Conservation (phyloP, 2,113 vertebrate genomes). For the Clinocottus analis region DNA sequence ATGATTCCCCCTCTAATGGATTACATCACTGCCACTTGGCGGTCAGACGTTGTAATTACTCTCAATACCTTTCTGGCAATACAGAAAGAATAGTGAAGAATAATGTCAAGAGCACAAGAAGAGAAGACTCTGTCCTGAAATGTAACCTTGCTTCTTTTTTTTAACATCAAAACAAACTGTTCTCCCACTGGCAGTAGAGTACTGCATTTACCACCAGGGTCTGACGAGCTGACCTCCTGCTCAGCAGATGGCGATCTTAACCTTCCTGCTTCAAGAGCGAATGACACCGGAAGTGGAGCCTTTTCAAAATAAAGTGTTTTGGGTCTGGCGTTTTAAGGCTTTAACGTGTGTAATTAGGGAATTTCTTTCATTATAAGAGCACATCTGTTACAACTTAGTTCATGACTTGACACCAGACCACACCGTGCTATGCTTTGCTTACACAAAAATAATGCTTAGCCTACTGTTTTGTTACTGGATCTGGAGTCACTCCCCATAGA, state of each 20-base stretch:
- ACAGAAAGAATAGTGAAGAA: not conserved
- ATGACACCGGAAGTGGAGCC: not conserved
- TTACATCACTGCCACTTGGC: slow-evolving; percentile 47
- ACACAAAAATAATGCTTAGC: not conserved
- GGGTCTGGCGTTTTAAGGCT: not conserved
- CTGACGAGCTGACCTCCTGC: not conserved
- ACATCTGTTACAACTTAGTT: not conserved
- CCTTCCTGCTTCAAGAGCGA: not conserved
- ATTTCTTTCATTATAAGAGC: not conserved
- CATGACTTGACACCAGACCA: not conserved
- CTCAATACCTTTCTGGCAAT: not conserved
- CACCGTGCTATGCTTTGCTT: not conserved
- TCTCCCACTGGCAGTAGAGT: not conserved
- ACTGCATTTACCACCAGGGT: not conserved
- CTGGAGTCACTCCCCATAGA: not conserved
- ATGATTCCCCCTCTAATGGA: not conserved
- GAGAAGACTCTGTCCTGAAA: not conserved
- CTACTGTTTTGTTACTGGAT: not conserved
- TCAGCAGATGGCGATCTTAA: slow-evolving; percentile 36
- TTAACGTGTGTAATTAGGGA: not conserved
- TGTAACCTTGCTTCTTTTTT: not conserved
- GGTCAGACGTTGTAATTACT: slow-evolving; percentile 27
- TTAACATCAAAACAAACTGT: not conserved
- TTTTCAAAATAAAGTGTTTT: slow-evolving; percentile 14
- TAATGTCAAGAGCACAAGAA: not conserved